Evolutionary conservation across 2,113 vertebrate genomes (phyloP), one percentile per base, ranked within the genome.

Genomic region (Stegostoma tigrinum): DNA sequence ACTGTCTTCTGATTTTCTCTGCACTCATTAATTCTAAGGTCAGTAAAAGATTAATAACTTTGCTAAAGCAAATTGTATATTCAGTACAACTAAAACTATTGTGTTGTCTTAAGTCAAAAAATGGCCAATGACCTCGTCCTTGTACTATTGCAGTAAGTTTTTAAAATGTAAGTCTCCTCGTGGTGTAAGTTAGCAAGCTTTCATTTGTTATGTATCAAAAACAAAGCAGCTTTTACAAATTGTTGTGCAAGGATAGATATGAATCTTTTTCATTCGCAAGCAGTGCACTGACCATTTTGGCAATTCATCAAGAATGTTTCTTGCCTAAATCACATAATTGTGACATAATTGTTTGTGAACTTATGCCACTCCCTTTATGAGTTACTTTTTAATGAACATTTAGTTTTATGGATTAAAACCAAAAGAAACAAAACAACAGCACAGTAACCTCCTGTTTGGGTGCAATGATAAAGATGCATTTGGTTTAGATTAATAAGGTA

Each of bases 171-270:
- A 45, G 38, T 72, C 15, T 34, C 27, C 42, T 72, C 94, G 75
- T 72, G 14, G 67, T 72, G 67, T 48, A 70, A 45, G 94, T n/a
- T 67, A 42, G 55, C 34, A 61, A 61, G 87, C 10, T 90, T 90
- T 90, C 27, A 30, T 90, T 4, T 3, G 5, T 19, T 90, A 66
- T 95, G 67, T 52, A 95, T 95, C 68, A 95, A 72, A 95, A 72
- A 95, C 94, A 95, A 75, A 95, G 27, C 45, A 95, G 67, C 94
- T 95, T 72, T 95, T 52, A 72, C 91, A 52, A 45, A 30, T 95
- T 45, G 67, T 72, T 95, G 68, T 72, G 94, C 45, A 95, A 72
- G 67, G 4, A 24, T 24, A 52, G 67, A 95, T 72, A 95, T 75
- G 67, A 52, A 95, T 95, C 67, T 72, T 23, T 95, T 95, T 72